A percentile compares a stretch with the other conserved stretches of the same genome.
Evolutionary conservation across 2,888 invertebrate species (phyloP).

Genomic region (Omphaloscelis lunosa): DNA sequence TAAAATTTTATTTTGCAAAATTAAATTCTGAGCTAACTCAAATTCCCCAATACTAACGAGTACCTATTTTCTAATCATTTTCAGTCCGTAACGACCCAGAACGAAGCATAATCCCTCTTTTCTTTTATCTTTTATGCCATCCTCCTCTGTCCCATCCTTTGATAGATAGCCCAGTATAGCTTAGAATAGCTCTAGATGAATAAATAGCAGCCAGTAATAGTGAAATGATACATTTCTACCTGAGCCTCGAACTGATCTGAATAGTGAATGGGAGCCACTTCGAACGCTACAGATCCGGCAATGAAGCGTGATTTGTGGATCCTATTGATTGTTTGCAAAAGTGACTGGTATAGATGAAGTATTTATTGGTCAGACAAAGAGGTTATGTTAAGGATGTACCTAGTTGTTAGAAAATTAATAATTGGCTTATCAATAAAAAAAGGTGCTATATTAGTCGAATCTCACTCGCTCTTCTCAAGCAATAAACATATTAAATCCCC

Average conservation of each 20-base stretch:
- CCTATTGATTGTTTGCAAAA: conserved; percentile 48
- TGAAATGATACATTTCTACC: conserved; percentile 61
- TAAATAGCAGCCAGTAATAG: conserved; percentile 55
- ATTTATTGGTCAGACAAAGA: conserved; percentile 19
- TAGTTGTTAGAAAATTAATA: not conserved
- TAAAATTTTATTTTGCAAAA: not conserved
- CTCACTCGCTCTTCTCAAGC: not conserved
- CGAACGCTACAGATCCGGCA: conserved; percentile 51
- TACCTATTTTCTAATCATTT: conserved; percentile 1
- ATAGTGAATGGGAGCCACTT: conserved; percentile 63
- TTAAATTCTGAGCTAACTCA: too few species aligned
- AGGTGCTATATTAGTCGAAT: not conserved
- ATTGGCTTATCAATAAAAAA: not conserved
- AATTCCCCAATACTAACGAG: not conserved
- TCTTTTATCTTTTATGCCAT: conserved; percentile 30
- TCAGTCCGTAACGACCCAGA: conserved; percentile 12
- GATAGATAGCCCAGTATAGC: conserved; percentile 38
- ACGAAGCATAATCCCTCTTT: conserved; percentile 23
- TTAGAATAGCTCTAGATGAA: conserved; percentile 31
- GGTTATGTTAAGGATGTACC: not conserved
- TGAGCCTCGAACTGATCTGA: conserved; percentile 54
- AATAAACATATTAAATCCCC: not conserved
- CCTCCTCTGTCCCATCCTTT: conserved; percentile 11
- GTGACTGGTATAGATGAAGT: conserved; percentile 23
- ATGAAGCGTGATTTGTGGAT: conserved; percentile 62